Conservation (phyloP, 2,113 vertebrate genomes). For the Thomomys bottae region DNA sequence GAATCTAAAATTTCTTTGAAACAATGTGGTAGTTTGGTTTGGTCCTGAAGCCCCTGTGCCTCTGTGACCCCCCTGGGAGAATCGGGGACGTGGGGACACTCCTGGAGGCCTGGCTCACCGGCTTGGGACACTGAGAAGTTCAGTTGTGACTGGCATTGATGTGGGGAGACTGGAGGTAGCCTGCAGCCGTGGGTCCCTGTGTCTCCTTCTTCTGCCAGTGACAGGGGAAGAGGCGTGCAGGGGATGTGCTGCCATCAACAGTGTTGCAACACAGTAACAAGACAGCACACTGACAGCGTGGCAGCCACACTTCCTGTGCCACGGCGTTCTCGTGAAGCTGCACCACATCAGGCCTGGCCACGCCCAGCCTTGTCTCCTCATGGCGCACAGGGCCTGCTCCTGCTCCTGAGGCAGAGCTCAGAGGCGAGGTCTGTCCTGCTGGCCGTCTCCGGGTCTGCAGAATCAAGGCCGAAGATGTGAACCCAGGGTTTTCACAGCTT, state of each 20-base stretch:
- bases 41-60: background rate
- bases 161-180: conserved; percentile 71
- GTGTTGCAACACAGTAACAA: conserved; percentile 67
- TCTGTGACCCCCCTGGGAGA: accelerated
- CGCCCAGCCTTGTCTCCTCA: background rate
- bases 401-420: too few species aligned
- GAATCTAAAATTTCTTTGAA: background rate
- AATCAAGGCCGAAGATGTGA: accelerated
- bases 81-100: background rate
- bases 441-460: background rate
- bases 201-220: conserved; percentile 61
- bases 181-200: conserved; percentile 49
- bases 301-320: background rate
- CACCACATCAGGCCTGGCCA: background rate
- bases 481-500: background rate
- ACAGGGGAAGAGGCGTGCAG: conserved; percentile 28
- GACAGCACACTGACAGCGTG: conserved; percentile 76
- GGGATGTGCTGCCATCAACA: conserved; percentile 53
- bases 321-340: background rate
- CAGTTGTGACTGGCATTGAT: conserved; percentile 56
- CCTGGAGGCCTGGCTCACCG: background rate
- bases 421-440: accelerated
- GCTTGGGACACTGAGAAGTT: background rate
- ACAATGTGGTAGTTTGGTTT: background rate
- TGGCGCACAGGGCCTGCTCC: too few species aligned